Evolutionary conservation across 2,888 invertebrate genomes (phyloP).

Genomic region (Gastrophysa polygoni): DNA sequence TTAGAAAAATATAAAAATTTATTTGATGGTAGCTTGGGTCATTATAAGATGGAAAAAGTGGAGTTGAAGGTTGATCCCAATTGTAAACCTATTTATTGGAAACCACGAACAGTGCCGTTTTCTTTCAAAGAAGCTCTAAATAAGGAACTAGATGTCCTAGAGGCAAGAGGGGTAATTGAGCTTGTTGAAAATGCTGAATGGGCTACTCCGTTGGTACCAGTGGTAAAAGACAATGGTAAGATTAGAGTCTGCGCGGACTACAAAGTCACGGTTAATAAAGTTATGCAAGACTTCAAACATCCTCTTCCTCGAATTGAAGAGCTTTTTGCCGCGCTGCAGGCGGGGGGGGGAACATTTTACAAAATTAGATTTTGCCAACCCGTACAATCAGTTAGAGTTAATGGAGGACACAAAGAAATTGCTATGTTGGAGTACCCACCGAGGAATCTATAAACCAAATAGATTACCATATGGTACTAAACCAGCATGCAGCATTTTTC

Average conservation of each 20-base stretch:
- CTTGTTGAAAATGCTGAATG: conserved; percentile 9
- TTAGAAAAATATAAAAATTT: conserved; percentile 2
- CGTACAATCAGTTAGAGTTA: conserved; percentile 15
- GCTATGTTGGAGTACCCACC: conserved; percentile 20
- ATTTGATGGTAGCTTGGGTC: conserved; percentile 8
- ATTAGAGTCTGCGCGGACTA: not conserved
- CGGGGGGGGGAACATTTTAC: conserved; percentile 18
- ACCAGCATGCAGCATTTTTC: conserved; percentile 20
- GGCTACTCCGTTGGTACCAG: conserved; percentile 19
- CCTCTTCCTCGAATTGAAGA: conserved; percentile 20
- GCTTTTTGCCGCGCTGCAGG: conserved; percentile 14
- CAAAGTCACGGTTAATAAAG: conserved; percentile 7
- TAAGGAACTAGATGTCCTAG: conserved; percentile 14
- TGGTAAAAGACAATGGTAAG: not conserved
- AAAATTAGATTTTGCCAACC: conserved; percentile 18
- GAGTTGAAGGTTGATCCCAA: conserved; percentile 11
- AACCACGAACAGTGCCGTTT: conserved; percentile 22
- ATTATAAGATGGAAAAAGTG: conserved; percentile 11
- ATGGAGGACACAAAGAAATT: conserved; percentile 12
- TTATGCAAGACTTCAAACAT: conserved; percentile 15
- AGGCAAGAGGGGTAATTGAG: conserved; percentile 9
- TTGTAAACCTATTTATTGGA: conserved; percentile 13
- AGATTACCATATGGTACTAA: conserved; percentile 22
- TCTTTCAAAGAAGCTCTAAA: conserved; percentile 15
- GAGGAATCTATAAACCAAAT: conserved; percentile 19